phyloP scores from a whole-genome alignment of 2,113 vertebrate species.

The Vulpes vulpes region DNA sequence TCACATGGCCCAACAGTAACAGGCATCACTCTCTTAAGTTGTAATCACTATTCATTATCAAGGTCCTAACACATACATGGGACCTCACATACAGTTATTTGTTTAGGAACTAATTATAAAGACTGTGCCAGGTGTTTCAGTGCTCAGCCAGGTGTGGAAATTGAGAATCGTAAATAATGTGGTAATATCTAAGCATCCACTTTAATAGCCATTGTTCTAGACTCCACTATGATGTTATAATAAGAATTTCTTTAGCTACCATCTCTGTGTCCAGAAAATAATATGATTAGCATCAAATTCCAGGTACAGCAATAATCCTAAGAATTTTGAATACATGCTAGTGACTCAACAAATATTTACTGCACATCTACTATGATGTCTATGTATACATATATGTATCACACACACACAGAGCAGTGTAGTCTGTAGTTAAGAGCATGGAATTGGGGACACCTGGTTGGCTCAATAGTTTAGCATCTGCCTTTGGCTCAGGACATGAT shows the following conservation, averaged over 20 bases:
- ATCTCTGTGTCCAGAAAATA: background rate
- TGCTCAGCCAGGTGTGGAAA: background rate
- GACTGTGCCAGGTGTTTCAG: background rate
- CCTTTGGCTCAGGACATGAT: no score
- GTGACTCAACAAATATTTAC: background rate
- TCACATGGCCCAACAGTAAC: background rate
- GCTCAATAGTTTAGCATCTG: no score
- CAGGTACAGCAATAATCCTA: background rate
- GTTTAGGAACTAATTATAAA: constrained; percentile 3
- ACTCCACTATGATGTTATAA: background rate
- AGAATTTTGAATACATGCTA: background rate
- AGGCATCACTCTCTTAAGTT: background rate
- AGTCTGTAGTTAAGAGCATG: background rate
- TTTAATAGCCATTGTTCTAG: background rate
- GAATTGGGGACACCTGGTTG: no score
- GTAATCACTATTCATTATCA: background rate
- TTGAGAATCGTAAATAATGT: background rate
- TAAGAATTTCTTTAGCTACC: background rate
- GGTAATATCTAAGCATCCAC: background rate
- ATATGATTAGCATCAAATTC: background rate
- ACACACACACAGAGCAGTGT: background rate
- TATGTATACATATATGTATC: background rate
- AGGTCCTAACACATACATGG: background rate
- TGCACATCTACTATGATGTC: background rate
- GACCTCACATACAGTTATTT: background rate